A percentile compares a stretch with the other conserved stretches of the same genome.
Evolutionary conservation across 2,888 invertebrate genomes (phyloP).

Genomic region (Acanthococcus lagerstroemiae): DNA sequence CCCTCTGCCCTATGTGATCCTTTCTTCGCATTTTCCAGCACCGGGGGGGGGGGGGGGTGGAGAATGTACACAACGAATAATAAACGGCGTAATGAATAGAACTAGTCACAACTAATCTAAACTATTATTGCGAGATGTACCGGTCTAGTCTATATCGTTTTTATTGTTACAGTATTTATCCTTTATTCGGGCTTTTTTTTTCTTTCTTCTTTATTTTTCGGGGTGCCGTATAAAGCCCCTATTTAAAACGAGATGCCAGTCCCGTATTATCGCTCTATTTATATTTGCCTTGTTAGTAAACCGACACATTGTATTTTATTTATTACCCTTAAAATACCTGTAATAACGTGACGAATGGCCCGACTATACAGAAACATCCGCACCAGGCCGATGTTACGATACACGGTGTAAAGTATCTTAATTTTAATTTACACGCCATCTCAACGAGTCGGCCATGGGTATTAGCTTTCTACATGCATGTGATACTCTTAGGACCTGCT

Average conservation of each 20-base stretch:
- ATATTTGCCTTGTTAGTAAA: slow-evolving; percentile 24
- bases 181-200: slow-evolving; percentile 12
- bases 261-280: slow-evolving; percentile 6
- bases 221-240: neutral
- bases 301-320: slow-evolving; percentile 24
- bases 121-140: slow-evolving; percentile 27
- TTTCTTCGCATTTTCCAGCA: neutral
- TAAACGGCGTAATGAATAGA: slow-evolving; percentile 17
- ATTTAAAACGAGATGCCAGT: neutral
- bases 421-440: no score
- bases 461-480: no score
- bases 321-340: slow-evolving; percentile 31
- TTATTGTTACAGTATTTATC: slow-evolving; percentile 21
- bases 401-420: no score
- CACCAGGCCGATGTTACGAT: no score
- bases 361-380: no score
- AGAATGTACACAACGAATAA: slow-evolving; percentile 1
- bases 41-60: neutral
- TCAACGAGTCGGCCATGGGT: no score
- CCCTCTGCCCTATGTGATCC: neutral
- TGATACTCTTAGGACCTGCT: no score
- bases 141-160: slow-evolving; percentile 21
- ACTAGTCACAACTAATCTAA: slow-evolving; percentile 28
- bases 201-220: neutral
- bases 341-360: slow-evolving; percentile 23